Conservation (phyloP, 92 coral and sea anemone species). For the Paramuricea clavata region DNA sequence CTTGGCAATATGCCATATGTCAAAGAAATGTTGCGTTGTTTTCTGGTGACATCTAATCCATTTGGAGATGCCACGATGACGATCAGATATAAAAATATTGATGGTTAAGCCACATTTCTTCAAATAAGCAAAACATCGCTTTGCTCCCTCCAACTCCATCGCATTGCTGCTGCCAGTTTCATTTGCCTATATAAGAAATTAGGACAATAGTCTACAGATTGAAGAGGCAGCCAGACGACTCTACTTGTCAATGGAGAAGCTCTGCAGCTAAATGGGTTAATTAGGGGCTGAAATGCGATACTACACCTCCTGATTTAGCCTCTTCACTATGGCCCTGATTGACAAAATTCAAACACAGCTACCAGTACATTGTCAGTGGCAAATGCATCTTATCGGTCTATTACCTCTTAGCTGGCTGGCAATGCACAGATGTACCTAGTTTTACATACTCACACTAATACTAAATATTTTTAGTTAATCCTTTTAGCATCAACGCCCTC, state of each 20-base stretch:
- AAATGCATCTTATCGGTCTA: no score
- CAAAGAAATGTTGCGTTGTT: slow-evolving; percentile 27
- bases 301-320: no score
- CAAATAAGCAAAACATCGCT: background rate
- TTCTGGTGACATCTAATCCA: slow-evolving; percentile 31
- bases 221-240: background rate
- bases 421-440: no score
- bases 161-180: slow-evolving; percentile 56
- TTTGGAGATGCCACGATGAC: slow-evolving; percentile 50
- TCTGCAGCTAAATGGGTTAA: no score
- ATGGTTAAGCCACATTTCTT: background rate
- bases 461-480: no score
- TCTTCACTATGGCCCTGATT: no score
- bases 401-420: no score
- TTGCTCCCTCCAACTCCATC: slow-evolving; percentile 63
- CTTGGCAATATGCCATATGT: slow-evolving; percentile 53
- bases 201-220: background rate
- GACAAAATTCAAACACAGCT: no score
- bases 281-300: background rate
- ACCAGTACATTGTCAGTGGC: background rate
- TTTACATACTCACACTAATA: background rate
- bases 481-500: no score
- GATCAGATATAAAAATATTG: background rate
- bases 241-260: background rate
- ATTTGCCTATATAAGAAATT: background rate